These are phyloP conservation scores for Oncorhynchus nerka DNA, from an alignment of 2,113 vertebrate genomes.

Conservation along the genomic window DNA sequence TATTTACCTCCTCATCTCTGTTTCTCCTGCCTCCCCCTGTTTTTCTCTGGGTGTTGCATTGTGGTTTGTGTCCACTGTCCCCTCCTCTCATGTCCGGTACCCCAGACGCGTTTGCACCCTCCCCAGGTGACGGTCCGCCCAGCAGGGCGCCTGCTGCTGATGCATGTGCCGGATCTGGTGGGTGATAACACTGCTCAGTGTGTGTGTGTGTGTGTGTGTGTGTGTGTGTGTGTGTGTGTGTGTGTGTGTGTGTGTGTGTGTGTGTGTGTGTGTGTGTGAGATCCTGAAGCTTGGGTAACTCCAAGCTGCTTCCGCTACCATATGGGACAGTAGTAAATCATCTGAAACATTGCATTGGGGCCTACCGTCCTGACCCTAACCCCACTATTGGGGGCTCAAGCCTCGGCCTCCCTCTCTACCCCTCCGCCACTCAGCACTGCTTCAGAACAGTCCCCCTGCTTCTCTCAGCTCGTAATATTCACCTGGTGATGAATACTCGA, in stretches of 20 bases:
- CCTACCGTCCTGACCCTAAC: conserved; percentile 56
- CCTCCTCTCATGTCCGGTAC: conserved; percentile 56
- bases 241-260: not conserved
- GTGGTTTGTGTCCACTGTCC: conserved; percentile 63
- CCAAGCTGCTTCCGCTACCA: conserved; percentile 50
- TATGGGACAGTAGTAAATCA: conserved; percentile 53
- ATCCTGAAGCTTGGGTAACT: conserved; percentile 24
- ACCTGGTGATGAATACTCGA: conserved; percentile 43
- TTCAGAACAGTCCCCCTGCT: conserved; percentile 17
- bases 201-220: not conserved
- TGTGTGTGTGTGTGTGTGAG: not conserved
- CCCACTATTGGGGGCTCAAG: conserved; percentile 38
- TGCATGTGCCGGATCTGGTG: conserved; percentile 98
- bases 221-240: not conserved
- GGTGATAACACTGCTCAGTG: conserved; percentile 69
- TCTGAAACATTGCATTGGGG: conserved; percentile 24
- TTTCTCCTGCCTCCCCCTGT: conserved; percentile 62
- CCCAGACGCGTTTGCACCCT: conserved; percentile 97
- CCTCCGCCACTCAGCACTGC: not conserved
- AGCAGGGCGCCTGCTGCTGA: conserved; percentile 88
- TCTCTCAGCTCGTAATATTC: conserved; percentile 39
- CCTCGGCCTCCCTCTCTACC: conserved; percentile 36
- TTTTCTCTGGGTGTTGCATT: conserved; percentile 66
- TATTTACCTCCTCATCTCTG: conserved; percentile 37
- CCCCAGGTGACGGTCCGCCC: conserved; percentile 92